Percentiles rank a stretch among this genome's conserved stretches.
Evolutionary conservation across 2,888 invertebrate genomes (phyloP).

Genomic region (Petrolisthes cinctipes): DNA sequence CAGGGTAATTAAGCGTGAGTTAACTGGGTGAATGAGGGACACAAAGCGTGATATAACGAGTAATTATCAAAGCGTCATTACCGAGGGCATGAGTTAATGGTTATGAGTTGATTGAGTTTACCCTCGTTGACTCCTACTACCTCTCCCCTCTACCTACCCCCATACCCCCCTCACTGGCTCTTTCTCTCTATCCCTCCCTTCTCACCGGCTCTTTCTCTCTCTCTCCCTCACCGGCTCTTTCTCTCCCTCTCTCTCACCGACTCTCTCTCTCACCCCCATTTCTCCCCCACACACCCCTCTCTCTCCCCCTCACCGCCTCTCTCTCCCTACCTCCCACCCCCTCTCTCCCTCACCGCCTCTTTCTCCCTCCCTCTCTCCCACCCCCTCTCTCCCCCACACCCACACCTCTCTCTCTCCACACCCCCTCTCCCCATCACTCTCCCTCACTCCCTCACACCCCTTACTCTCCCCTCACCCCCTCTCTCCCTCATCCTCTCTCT

Average conservation of each 20-base stretch:
- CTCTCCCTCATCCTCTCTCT: neutral
- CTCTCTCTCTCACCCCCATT: neutral
- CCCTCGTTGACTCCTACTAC: neutral
- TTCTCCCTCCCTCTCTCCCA: neutral
- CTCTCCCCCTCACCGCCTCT: neutral
- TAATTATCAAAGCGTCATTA: constrained; percentile 13
- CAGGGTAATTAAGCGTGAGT: neutral
- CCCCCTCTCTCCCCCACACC: neutral
- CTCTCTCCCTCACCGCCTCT: neutral
- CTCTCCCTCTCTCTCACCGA: neutral
- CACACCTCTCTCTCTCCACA: neutral
- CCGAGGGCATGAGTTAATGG: neutral
- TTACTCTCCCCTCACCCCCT: neutral
- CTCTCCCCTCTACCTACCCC: neutral
- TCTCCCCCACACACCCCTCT: neutral
- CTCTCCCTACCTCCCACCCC: neutral
- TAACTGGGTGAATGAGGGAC: neutral
- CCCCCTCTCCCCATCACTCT: neutral
- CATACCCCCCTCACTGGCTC: neutral
- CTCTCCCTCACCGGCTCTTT: neutral
- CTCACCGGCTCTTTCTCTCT: neutral
- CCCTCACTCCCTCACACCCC: neutral
- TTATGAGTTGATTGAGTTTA: neutral
- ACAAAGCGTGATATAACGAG: neutral
- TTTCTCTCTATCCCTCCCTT: neutral